Percentiles rank a stretch among this genome's conserved stretches.
These are phyloP conservation scores for Dipodomys spectabilis DNA, from an alignment of 2,113 vertebrate species.

Conservation along the genomic window DNA sequence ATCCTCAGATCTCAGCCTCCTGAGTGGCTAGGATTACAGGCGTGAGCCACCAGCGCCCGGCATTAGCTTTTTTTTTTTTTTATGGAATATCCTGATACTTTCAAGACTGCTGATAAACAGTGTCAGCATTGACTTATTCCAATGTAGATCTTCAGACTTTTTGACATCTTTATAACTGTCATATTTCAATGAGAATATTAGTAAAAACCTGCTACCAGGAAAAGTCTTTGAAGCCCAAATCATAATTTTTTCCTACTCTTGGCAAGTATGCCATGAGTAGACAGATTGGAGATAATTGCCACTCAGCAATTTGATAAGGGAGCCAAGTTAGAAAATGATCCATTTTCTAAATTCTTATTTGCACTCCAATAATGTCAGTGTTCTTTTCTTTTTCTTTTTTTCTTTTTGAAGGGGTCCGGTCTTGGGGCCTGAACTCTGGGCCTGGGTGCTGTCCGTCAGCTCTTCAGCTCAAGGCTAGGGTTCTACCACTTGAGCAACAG, in stretches of 20 bases:
- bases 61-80: conserved; percentile 33
- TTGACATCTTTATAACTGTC: conserved; percentile 18
- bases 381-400: too few species aligned
- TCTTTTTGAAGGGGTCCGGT: too few species aligned
- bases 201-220: conserved; percentile 15
- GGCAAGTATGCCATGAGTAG: not conserved
- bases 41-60: too few species aligned
- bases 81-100: not conserved
- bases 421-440: too few species aligned
- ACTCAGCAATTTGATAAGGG: not conserved
- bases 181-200: not conserved
- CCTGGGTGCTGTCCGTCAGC: too few species aligned
- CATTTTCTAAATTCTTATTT: not conserved
- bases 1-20: too few species aligned
- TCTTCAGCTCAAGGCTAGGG: too few species aligned
- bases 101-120: not conserved
- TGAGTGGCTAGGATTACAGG: too few species aligned
- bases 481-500: too few species aligned
- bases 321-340: not conserved
- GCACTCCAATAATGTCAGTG: conserved; percentile 3
- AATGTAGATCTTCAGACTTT: not conserved
- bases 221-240: conserved; percentile 18
- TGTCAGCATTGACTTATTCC: not conserved
- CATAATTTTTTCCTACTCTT: conserved; percentile 11
- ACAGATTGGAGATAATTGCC: not conserved